Evolutionary conservation across 2,113 vertebrate genomes (phyloP).

Genomic region (Hippocampus barbouri): DNA sequence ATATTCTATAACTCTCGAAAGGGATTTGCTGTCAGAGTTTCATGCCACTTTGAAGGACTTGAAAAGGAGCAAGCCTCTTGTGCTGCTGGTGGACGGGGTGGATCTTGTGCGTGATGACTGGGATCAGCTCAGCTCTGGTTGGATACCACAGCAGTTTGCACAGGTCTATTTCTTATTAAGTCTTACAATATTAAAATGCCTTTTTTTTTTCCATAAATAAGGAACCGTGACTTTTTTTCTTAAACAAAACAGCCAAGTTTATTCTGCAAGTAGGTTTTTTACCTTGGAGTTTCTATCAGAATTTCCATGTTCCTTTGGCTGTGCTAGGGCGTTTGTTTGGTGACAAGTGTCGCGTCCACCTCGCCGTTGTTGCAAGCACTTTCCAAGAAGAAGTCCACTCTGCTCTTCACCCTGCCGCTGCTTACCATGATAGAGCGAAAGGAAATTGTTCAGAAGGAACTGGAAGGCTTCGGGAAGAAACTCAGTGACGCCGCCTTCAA

Average conservation of each 20-base stretch:
- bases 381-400: constrained; percentile 56
- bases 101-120: constrained; percentile 68
- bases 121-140: constrained; percentile 75
- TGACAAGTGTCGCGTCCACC: constrained; percentile 73
- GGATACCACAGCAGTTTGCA: constrained; percentile 80
- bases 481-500: constrained; percentile 86
- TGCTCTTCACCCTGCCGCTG: constrained; percentile 66
- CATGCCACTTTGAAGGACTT: constrained; percentile 49
- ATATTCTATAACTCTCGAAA: constrained; percentile 27
- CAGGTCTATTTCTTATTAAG: constrained; percentile 58
- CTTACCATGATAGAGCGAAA: constrained; percentile 73
- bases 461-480: constrained; percentile 81
- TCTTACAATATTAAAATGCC: no score
- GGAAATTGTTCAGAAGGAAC: constrained; percentile 74
- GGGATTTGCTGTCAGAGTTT: constrained; percentile 77
- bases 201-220: no score
- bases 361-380: constrained; percentile 67
- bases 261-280: no score
- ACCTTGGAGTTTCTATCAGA: background rate
- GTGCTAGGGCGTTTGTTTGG: constrained; percentile 76
- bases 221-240: no score
- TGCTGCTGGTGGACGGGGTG: constrained; percentile 77
- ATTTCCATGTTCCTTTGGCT: background rate
- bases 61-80: constrained; percentile 57
- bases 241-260: background rate